Conservation (phyloP, 2,113 vertebrate species). For the Trogon melanurus region DNA sequence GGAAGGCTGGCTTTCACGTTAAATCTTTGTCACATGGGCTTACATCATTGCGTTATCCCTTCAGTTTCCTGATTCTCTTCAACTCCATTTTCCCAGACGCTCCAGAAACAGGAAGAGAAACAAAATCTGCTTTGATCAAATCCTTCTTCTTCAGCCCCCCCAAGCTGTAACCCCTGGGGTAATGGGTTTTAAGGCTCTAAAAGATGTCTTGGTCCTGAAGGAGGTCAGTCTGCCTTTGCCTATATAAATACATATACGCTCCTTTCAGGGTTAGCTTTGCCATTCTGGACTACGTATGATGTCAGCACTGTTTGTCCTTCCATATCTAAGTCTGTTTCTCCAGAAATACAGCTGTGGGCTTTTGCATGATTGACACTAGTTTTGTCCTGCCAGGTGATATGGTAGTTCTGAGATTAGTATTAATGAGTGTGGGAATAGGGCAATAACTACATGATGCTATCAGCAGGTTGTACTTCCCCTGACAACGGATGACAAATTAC, state of each 20-base stretch:
- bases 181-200: neutral
- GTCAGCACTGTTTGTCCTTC: neutral
- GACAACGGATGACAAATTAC: neutral
- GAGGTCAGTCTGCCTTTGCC: neutral
- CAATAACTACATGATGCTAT: neutral
- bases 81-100: neutral
- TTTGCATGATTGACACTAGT: neutral
- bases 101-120: neutral
- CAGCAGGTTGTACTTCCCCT: neutral
- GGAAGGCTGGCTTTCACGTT: neutral
- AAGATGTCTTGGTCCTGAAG: neutral
- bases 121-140: neutral
- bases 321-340: neutral
- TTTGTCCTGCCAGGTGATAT: neutral
- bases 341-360: neutral
- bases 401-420: neutral
- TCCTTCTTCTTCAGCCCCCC: neutral
- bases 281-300: neutral
- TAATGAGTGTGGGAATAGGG: neutral
- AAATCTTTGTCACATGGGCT: neutral
- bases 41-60: neutral
- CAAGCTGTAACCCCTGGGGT: neutral
- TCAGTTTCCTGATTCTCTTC: neutral
- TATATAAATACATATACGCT: accelerated
- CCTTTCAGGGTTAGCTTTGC: neutral